A percentile compares a stretch with the other conserved stretches of the same genome.
phyloP scores from a whole-genome alignment of 2,113 vertebrate species.

The Crotalus tigris region DNA sequence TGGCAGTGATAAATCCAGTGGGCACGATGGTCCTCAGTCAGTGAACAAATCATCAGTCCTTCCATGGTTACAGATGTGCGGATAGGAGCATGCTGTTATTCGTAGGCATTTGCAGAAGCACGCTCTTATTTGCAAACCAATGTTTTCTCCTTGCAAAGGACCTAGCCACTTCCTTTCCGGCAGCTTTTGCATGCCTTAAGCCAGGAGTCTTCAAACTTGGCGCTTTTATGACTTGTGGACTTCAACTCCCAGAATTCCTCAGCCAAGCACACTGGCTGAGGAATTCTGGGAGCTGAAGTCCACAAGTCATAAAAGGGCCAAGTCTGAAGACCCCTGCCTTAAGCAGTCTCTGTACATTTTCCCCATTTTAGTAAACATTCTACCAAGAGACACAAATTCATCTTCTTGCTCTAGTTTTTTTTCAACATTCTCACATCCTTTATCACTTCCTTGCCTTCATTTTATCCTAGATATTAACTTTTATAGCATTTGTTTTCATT shows the following conservation, averaged over 20 bases:
- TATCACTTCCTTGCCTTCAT: neutral
- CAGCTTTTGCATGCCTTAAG: neutral
- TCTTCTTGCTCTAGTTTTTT: neutral
- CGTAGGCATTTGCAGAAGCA: neutral
- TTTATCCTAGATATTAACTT: neutral
- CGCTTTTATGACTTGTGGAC: too few relatives aligned
- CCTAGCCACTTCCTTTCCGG: neutral
- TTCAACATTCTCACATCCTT: neutral
- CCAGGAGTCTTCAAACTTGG: too few relatives aligned
- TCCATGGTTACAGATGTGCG: neutral
- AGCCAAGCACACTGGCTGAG: too few relatives aligned
- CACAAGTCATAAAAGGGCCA: too few relatives aligned
- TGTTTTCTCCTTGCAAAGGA: neutral
- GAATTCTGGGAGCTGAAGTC: too few relatives aligned
- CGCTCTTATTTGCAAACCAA: neutral
- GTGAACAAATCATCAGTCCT: neutral
- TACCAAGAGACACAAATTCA: neutral
- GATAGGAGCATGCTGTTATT: neutral
- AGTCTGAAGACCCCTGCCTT: neutral
- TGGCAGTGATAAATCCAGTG: neutral
- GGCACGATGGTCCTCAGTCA: neutral
- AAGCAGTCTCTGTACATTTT: neutral
- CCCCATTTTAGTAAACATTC: neutral
- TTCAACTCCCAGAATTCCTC: too few relatives aligned
- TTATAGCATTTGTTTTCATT: neutral